Base-by-base conservation (phyloP, 2,797 vertebrate species). In the Gymnothorax reevesii region DNA sequence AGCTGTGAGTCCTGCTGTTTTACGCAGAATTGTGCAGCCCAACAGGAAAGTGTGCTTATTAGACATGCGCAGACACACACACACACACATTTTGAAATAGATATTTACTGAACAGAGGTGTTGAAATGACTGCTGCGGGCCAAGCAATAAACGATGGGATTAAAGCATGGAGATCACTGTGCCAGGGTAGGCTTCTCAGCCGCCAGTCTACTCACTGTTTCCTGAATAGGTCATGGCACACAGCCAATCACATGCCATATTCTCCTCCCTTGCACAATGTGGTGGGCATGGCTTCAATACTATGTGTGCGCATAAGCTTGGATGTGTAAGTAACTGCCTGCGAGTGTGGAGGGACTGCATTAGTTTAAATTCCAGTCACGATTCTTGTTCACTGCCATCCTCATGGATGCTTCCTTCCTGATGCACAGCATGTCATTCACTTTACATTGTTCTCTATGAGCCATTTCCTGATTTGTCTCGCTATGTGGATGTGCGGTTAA, bases 241-340 rank as follows among this genome's bases (percentile, higher is more conserved):
- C 73, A 15, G 73, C 73, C 69, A 71, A 71, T 71, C n/a, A 71
- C 69, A 71, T 25, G n/a, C 69, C 69, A 71, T 25, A 77, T 77
- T 42, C 27, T 15, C 15, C 33, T 77, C 27, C 33, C 9, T 42
- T 77, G 27, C 15, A 42, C 33, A 42, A 5, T 77, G 73, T 49
- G 33, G 12, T 77, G 49, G 27, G 17, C 10, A 7, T 42, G 27
- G 73, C 10, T 49, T 13, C 73, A 71, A 6, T 20, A 69, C 13
- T n/a, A 17, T 20, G 20, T 64, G 62, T 7, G 15, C 22, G 17
- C 17, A 64, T 20, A 6, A 22, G 62, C 22, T 6, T 22, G 62
- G 3, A 22, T 57, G 57, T 59, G 7, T 59, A 13, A 2, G 33
- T 42, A 42, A 42, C 33, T 42, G 33, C 33, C 9, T 59, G 7